phyloP scores from a whole-genome alignment of 2,797 vertebrate genomes.

The Pristis pectinata region DNA sequence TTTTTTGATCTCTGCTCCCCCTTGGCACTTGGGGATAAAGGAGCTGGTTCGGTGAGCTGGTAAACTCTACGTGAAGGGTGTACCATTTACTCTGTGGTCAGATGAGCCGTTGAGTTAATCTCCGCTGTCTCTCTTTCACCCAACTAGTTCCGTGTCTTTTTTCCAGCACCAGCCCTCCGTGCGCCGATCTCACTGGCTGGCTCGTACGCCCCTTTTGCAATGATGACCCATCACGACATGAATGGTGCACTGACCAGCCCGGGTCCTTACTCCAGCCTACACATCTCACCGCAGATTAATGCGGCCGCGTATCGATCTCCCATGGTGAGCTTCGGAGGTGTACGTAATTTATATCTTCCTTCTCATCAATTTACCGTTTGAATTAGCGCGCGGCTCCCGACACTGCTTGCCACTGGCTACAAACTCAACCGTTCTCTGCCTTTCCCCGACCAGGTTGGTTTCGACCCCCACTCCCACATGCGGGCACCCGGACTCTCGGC shows the following conservation, averaged over 20 bases:
- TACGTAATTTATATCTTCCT: constrained; percentile 56
- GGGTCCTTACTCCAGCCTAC: constrained; percentile 77
- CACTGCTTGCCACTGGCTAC: background rate
- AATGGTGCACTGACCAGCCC: constrained; percentile 86
- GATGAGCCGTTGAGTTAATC: too few species aligned
- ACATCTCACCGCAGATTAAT: constrained; percentile 89
- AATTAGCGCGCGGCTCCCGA: background rate
- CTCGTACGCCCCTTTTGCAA: constrained; percentile 84
- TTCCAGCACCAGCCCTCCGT: constrained; percentile 75
- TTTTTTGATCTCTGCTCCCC: too few species aligned
- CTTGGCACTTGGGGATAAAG: too few species aligned
- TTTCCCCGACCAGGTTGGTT: constrained; percentile 67
- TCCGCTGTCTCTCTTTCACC: background rate
- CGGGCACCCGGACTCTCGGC: constrained; percentile 78
- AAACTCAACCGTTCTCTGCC: background rate
- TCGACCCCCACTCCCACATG: constrained; percentile 89
- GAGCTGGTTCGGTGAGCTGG: too few species aligned
- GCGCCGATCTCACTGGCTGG: constrained; percentile 79
- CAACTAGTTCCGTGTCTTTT: background rate
- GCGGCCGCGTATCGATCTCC: constrained; percentile 76
- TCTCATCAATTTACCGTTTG: background rate
- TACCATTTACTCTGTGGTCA: too few species aligned
- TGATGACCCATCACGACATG: constrained; percentile 95
- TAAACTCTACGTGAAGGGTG: too few species aligned
- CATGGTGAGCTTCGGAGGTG: constrained; percentile 78